These are phyloP conservation scores for Mycogona germanica DNA, from an alignment of 2,888 invertebrate species.

Conservation along the genomic window DNA sequence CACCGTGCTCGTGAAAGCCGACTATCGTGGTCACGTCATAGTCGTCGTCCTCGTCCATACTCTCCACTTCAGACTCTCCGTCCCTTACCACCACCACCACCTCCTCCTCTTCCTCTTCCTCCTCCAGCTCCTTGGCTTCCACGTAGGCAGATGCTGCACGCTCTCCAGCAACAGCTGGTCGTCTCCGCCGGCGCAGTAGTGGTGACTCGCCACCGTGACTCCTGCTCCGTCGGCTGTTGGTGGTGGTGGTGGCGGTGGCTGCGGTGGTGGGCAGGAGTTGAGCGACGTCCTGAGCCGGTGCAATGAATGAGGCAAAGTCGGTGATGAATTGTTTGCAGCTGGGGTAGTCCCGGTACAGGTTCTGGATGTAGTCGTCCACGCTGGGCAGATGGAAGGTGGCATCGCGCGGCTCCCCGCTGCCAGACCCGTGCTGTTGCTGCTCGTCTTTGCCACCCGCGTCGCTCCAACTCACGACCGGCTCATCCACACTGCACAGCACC, in stretches of 20 bases:
- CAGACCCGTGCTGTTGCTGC: too few species aligned
- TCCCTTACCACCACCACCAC: background rate
- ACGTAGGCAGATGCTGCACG: too few species aligned
- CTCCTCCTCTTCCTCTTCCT: background rate
- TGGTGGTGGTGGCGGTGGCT: too few species aligned
- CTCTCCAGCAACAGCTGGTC: too few species aligned
- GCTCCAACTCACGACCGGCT: conserved; percentile 34
- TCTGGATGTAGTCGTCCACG: conserved; percentile 52
- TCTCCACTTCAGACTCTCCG: conserved; percentile 13
- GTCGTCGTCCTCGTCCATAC: conserved; percentile 11
- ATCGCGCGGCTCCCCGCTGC: background rate
- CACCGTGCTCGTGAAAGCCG: background rate
- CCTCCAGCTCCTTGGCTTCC: too few species aligned
- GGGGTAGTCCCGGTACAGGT: conserved; percentile 57
- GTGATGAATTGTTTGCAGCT: conserved; percentile 50
- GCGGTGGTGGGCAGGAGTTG: too few species aligned
- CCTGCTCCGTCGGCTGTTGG: background rate
- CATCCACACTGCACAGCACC: conserved; percentile 80
- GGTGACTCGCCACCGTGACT: too few species aligned
- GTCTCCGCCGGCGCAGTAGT: too few species aligned
- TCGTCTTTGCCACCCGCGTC: background rate
- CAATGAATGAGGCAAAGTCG: conserved; percentile 26
- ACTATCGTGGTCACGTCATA: background rate
- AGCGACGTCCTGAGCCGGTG: too few species aligned
- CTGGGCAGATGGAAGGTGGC: conserved; percentile 34